phyloP scores from a whole-genome alignment of 1,140 invertebrate species.

The Atta texana region DNA sequence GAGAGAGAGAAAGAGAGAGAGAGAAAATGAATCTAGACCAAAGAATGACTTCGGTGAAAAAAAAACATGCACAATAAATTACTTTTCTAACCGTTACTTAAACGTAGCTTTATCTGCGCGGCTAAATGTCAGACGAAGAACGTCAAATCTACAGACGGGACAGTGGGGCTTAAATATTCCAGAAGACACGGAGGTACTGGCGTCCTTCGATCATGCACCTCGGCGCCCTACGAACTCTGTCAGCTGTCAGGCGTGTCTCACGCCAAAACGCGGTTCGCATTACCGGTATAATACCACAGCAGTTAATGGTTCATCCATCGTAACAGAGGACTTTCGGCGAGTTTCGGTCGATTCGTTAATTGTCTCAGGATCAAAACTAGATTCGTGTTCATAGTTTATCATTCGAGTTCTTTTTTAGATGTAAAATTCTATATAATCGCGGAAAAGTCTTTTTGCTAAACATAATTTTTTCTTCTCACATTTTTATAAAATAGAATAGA shows the following conservation, averaged over 20 bases:
- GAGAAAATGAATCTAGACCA: no score
- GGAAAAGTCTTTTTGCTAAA: not conserved
- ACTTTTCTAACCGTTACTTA: not conserved
- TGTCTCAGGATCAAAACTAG: not conserved
- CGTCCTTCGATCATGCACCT: slow-evolving; percentile 70
- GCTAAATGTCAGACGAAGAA: slow-evolving; percentile 65
- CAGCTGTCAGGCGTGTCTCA: slow-evolving; percentile 71
- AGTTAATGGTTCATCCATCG: slow-evolving; percentile 74
- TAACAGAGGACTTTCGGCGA: slow-evolving; percentile 40
- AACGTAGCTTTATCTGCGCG: slow-evolving; percentile 10
- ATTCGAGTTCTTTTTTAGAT: not conserved
- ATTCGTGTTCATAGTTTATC: not conserved
- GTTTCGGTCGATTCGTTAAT: slow-evolving; percentile 44
- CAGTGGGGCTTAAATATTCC: slow-evolving; percentile 75
- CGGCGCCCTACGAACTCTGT: slow-evolving; percentile 68
- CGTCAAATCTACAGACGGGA: slow-evolving; percentile 59
- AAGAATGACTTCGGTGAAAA: not conserved
- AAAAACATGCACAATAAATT: not conserved
- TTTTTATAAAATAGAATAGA: not conserved
- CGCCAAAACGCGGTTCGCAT: slow-evolving; percentile 41
- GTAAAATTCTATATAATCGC: not conserved
- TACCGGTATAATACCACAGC: slow-evolving; percentile 21
- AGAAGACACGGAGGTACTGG: slow-evolving; percentile 71
- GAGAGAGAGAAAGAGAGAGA: no score
- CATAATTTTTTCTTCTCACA: not conserved